phyloP scores from a whole-genome alignment of 2,888 invertebrate species.

The Pharmacophagus antenor region DNA sequence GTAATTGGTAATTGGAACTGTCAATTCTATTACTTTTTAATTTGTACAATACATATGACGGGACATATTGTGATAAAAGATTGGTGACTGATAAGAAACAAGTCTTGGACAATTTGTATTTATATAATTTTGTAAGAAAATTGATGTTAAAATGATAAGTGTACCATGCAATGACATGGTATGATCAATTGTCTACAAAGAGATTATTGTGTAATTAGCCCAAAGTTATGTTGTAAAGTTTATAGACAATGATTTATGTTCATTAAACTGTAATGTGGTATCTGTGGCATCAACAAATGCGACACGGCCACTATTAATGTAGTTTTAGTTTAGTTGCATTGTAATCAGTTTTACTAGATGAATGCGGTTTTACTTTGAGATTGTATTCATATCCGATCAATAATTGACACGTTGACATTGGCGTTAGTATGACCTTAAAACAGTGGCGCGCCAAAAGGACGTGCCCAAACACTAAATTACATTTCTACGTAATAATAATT shows the following conservation, averaged over 20 bases:
- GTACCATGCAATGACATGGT: not conserved
- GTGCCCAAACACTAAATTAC: too few relatives aligned
- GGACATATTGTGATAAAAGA: not conserved
- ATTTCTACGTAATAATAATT: too few relatives aligned
- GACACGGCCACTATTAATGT: not conserved
- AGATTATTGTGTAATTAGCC: not conserved
- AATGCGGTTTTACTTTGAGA: conserved; percentile 15
- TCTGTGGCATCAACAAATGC: conserved; percentile 15
- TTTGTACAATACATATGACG: not conserved
- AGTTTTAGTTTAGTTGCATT: conserved; percentile 8
- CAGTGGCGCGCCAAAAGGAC: too few relatives aligned
- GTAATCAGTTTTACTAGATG: not conserved
- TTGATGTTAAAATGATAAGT: not conserved
- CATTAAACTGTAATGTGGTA: conserved; percentile 12
- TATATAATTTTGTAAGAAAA: not conserved
- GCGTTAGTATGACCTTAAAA: too few relatives aligned
- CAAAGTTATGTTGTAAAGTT: not conserved
- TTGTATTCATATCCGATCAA: too few relatives aligned
- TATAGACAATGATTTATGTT: not conserved
- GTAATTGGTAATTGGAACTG: not conserved
- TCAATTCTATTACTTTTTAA: not conserved
- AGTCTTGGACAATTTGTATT: not conserved
- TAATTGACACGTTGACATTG: too few relatives aligned
- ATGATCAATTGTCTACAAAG: not conserved
- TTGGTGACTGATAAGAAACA: not conserved